Evolutionary conservation across 2,797 vertebrate species (phyloP).

Genomic region (Artibeus lituratus): DNA sequence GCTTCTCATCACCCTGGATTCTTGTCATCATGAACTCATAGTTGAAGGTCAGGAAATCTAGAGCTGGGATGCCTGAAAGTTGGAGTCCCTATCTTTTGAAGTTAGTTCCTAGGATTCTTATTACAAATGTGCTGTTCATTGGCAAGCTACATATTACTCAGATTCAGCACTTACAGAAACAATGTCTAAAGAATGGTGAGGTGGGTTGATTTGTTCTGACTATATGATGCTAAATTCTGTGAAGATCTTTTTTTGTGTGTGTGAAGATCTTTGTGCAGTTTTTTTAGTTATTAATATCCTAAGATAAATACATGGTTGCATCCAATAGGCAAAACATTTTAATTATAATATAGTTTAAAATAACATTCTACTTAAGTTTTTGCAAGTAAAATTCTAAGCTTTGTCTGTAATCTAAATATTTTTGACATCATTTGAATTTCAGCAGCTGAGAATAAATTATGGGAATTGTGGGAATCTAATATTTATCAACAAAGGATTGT

Average conservation of each 20-base stretch:
- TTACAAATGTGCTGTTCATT: too few relatives aligned
- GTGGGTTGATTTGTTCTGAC: not conserved
- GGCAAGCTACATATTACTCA: too few relatives aligned
- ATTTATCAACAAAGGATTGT: not conserved
- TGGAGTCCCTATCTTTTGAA: too few relatives aligned
- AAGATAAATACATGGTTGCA: not conserved
- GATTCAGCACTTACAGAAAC: too few relatives aligned
- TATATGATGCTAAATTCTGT: not conserved
- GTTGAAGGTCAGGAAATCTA: too few relatives aligned
- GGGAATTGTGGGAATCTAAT: not conserved
- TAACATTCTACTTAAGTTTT: not conserved
- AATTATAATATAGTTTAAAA: not conserved
- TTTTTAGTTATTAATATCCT: not conserved
- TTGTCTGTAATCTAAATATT: not conserved
- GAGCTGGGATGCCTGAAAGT: too few relatives aligned
- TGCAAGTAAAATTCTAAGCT: not conserved
- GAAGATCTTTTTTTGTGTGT: not conserved
- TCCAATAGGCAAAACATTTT: not conserved
- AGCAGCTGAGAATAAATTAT: not conserved
- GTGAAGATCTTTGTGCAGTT: not conserved
- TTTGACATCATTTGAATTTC: not conserved
- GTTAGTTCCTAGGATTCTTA: too few relatives aligned
- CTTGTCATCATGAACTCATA: too few relatives aligned
- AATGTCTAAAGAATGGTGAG: too few relatives aligned
- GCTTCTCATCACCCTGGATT: too few relatives aligned